Evolutionary conservation across 2,113 vertebrate species (phyloP), one percentile per base, ranked within the genome.

Genomic region (Columba janthina): DNA sequence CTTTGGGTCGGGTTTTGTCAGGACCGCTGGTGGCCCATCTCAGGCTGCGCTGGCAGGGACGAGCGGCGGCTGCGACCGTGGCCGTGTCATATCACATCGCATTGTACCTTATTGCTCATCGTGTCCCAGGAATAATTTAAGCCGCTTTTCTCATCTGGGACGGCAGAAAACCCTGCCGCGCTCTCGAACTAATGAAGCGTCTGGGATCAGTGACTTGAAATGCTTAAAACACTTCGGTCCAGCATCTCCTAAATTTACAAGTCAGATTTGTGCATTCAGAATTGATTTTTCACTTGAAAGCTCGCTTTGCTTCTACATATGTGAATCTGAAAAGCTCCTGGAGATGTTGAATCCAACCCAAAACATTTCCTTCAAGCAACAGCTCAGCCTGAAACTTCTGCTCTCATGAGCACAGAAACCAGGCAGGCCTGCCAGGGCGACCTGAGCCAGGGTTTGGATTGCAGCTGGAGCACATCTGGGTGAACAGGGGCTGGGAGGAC

Each of bases 41-140:
- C 16, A 17, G 42, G 42, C 42, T 44, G 42, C 15, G 42, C 15
- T 17, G 42, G 15, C 42, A 44, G 28, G 42, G 77, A 36, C 2
- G 2, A 51, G 77, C 14, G 4, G 6, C 1, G 10, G n/a, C 36
- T 28, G 50, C 1, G 5, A 67, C 51, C 22, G 0, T 12, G 1
- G 38, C 94, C 6, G 2, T 58, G 94, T 85, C 94, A 80, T 3
- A 64, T 96, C 91, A 19, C 91, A 62, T 95, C 22, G 5, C 79
- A 21, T 42, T 19, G 61, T 20, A 32, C 36, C 3, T 11, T 1
- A 5, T 12, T 11, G 46, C 67, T 38, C 19, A 1, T 5, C 5
- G 50, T 67, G 90, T 36, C 66, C 5, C 85, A 90, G 91, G 57
- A 96, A 95, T 94, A 61, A 96, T 93, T 96, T 86, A 90, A 40